Conservation (phyloP, 2,113 vertebrate genomes). For the Lutjanus erythropterus region DNA sequence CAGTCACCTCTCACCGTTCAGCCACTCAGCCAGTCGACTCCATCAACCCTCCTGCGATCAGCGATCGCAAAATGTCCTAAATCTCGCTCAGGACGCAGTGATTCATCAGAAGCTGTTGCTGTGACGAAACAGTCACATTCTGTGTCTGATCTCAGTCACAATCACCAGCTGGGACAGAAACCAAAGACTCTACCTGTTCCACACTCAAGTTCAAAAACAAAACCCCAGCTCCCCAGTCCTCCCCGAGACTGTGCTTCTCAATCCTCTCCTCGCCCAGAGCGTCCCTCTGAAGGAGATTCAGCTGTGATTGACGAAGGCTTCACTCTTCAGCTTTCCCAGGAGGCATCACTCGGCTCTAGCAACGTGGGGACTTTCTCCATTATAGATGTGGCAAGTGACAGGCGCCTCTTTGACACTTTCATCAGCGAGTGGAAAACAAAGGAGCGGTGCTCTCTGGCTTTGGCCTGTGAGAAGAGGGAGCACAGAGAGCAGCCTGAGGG, state of each 20-base stretch:
- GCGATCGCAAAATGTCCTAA: constrained; percentile 15
- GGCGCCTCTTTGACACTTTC: constrained; percentile 91
- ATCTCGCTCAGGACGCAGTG: neutral
- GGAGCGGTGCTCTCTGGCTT: constrained; percentile 88
- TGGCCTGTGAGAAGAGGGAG: constrained; percentile 90
- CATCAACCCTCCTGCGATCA: constrained; percentile 12
- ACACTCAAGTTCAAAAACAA: constrained; percentile 22
- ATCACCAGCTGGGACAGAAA: constrained; percentile 23
- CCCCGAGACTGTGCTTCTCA: neutral
- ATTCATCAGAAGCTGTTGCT: neutral
- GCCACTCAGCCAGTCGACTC: constrained; percentile 59
- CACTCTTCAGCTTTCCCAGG: constrained; percentile 87
- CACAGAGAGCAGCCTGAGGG: constrained; percentile 73
- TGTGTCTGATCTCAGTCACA: neutral
- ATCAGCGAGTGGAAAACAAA: constrained; percentile 92
- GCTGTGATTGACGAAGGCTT: constrained; percentile 79
- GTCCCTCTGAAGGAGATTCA: constrained; percentile 45
- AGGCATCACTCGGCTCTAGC: constrained; percentile 77
- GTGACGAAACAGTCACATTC: constrained; percentile 3
- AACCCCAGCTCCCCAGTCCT: neutral
- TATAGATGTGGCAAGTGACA: constrained; percentile 94
- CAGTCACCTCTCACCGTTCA: constrained; percentile 65
- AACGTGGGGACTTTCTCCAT: constrained; percentile 89
- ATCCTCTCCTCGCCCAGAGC: constrained; percentile 3
- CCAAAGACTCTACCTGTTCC: neutral